phyloP scores from a whole-genome alignment of 2,113 vertebrate species.

The Passer domesticus region DNA sequence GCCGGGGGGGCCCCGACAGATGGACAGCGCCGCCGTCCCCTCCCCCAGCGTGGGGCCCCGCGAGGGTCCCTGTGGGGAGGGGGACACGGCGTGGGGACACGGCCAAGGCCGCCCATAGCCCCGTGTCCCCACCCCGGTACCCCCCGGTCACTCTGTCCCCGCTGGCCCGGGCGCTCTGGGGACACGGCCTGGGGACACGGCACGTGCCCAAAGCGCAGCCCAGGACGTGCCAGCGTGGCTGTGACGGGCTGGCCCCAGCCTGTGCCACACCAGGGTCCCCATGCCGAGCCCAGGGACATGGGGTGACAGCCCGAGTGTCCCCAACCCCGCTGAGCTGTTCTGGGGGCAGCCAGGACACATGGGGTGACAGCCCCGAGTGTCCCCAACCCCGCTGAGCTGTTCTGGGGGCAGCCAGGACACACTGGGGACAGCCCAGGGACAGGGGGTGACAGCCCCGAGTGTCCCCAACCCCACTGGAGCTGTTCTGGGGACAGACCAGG shows the following conservation, averaged over 20 bases:
- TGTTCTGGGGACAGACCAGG: neutral
- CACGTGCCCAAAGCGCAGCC: neutral
- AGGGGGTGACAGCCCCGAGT: neutral
- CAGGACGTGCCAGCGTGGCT: neutral
- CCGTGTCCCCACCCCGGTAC: rapidly evolving
- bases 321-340: neutral
- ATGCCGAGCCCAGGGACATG: neutral
- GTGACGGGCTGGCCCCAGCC: neutral
- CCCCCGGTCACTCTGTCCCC: neutral
- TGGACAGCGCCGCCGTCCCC: neutral
- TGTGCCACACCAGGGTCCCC: neutral
- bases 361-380: too few relatives aligned
- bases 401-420: too few relatives aligned
- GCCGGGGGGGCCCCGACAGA: neutral
- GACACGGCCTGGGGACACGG: neutral
- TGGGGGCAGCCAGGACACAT: neutral
- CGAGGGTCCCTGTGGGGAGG: neutral
- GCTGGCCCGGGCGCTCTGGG: neutral
- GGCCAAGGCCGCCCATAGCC: neutral
- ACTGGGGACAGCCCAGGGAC: too few relatives aligned
- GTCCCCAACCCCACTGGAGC: neutral
- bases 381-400: too few relatives aligned
- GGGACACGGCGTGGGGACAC: neutral
- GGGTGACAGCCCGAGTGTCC: neutral
- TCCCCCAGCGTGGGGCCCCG: neutral